Conservation (phyloP, 35 echinoderm and acorn worm species). For the Apostichopus californicus region DNA sequence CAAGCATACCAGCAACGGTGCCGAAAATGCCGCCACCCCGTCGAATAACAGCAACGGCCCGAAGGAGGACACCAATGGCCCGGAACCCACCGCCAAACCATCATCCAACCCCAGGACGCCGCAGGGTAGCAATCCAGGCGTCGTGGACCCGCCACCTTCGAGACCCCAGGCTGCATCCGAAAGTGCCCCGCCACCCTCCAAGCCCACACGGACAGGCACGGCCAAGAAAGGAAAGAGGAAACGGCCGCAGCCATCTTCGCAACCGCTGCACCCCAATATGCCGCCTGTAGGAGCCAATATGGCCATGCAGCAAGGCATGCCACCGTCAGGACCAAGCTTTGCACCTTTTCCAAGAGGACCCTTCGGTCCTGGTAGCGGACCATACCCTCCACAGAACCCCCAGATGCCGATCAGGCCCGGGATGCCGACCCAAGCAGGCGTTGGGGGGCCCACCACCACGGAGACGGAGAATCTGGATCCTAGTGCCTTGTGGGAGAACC, state of each 20-base stretch:
- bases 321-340: conserved; percentile 82
- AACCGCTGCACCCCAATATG: conserved; percentile 83
- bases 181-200: conserved; percentile 57
- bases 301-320: conserved; percentile 78
- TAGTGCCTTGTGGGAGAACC: conserved; percentile 98
- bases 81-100: not conserved
- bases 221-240: conserved; percentile 63
- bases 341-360: conserved; percentile 71
- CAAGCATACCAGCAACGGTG: not conserved
- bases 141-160: not conserved
- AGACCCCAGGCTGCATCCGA: conserved; percentile 44
- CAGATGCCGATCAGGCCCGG: conserved; percentile 73
- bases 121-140: conserved; percentile 29
- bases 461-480: conserved; percentile 98
- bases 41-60: conserved; percentile 28
- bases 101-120: conserved; percentile 6
- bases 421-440: conserved; percentile 44
- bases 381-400: conserved; percentile 59
- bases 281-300: conserved; percentile 52
- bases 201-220: conserved; percentile 15
- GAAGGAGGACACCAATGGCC: conserved; percentile 10
- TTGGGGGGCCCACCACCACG: conserved; percentile 56
- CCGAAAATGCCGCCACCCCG: not conserved
- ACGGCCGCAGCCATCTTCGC: conserved; percentile 64
- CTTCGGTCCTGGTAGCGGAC: conserved; percentile 61